Evolutionary conservation across 2,113 vertebrate species (phyloP), one percentile per base, ranked within the genome.

Genomic region (Deroptyus accipitrinus): DNA sequence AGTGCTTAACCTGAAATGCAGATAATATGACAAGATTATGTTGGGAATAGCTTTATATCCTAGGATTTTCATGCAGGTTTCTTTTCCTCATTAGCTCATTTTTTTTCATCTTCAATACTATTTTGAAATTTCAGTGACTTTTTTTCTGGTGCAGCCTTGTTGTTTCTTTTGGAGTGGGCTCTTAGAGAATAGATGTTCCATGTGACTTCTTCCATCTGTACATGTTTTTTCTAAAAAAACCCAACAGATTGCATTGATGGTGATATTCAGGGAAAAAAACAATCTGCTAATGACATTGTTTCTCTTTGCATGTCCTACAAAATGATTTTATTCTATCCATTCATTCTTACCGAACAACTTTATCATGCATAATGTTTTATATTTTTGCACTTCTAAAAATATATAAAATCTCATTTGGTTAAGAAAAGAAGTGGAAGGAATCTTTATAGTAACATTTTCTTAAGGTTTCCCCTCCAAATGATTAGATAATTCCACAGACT

Each of bases 161-260:
- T 76, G 74, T 83, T 76, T 86, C 91, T 88, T 91, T 90, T 85
- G 80, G 51, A 91, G 88, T 83, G 55, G 51, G 42, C 4, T 5
- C 55, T 92, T 93, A 91, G 19, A 90, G 91, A 92, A 93, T 86
- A 88, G 44, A 87, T 86, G 17, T 80, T 95, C 49, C 77, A 83
- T 86, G 51, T 84, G 92, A 39, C 83, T 90, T 92, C 73, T 93
- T 96, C 91, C 90, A 95, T 96, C 93, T 96, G 92, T 74, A 93
- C 68, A 39, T 55, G 37, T 7, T 88, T 94, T 93, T 90, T 80
- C 33, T 46, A 30, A 70, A 87, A 87, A 94, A 85, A 68, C 17
- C 52, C 54, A 95, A 62, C 94, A 96, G 87, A 92, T 96, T 96
- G 79, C 13, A 37, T 49, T 90, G 63, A 77, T 81, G 42, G 9